Conservation (phyloP, 92 coral and sea anemone species). For the Porites divaricata region DNA sequence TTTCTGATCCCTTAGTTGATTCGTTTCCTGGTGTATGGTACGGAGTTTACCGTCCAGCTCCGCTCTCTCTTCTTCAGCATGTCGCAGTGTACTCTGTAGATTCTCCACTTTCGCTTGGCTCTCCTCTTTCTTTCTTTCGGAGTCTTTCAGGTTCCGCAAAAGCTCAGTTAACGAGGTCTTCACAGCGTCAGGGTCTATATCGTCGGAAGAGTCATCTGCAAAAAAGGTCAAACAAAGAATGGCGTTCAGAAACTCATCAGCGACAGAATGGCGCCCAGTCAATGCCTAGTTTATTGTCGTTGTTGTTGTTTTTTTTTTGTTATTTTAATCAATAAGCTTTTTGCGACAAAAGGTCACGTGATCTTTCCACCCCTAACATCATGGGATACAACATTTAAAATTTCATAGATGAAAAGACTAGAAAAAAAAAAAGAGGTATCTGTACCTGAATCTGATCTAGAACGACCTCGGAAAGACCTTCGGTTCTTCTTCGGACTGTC, state of each 20-base stretch:
- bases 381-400: no score
- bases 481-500: constrained; percentile 80
- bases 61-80: constrained; percentile 74
- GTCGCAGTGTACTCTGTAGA: constrained; percentile 65
- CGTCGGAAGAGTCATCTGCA: constrained; percentile 82
- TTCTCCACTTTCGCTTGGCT: constrained; percentile 65
- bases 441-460: constrained; percentile 53
- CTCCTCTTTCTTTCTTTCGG: constrained; percentile 77
- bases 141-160: constrained; percentile 74
- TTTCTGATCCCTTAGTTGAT: constrained; percentile 75
- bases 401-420: not conserved
- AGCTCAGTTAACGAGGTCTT: constrained; percentile 70
- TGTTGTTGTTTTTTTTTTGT: no score
- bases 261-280: no score
- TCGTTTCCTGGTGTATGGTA: constrained; percentile 67
- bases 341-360: no score
- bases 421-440: no score
- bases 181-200: constrained; percentile 79
- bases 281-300: no score
- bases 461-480: constrained; percentile 58
- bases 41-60: constrained; percentile 64
- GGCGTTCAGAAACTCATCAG: no score
- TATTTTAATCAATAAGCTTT: no score
- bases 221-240: not conserved
- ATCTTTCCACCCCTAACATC: no score